Percentiles rank a stretch among this genome's conserved stretches.
phyloP scores from a whole-genome alignment of 2,797 vertebrate species.

The Siniperca obscura region DNA sequence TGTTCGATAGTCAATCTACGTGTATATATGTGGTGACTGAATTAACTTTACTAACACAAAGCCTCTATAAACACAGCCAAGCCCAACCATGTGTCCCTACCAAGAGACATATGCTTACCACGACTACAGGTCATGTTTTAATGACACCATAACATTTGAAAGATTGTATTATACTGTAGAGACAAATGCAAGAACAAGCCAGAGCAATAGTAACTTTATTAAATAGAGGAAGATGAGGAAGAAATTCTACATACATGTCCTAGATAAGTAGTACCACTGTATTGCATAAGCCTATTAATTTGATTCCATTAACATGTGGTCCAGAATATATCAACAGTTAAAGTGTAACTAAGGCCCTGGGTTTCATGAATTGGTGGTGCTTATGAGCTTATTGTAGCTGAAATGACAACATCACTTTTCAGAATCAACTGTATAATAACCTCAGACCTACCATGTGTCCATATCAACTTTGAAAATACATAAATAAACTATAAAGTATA shows the following conservation, averaged over 20 bases:
- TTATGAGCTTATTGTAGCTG: not conserved
- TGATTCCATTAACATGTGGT: not conserved
- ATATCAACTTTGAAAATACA: not conserved
- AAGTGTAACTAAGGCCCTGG: not conserved
- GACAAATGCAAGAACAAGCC: not conserved
- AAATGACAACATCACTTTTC: not conserved
- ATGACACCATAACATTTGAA: not conserved
- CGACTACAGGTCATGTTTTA: not conserved
- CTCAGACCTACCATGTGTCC: not conserved
- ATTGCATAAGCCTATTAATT: not conserved
- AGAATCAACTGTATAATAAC: conserved; percentile 5
- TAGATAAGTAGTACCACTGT: not conserved
- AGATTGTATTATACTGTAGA: not conserved
- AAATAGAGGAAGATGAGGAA: not conserved
- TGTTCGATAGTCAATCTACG: not conserved
- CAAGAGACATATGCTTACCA: not conserved
- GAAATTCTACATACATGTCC: not conserved
- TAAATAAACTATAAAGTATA: not conserved
- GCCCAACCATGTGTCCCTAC: not conserved
- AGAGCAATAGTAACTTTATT: not conserved
- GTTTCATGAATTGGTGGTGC: not conserved
- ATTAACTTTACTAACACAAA: not conserved
- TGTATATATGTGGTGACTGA: not conserved
- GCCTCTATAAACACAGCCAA: not conserved
- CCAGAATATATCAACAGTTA: not conserved